Conservation (phyloP, 2,888 invertebrate genomes). For the Horisme vitalbata region DNA sequence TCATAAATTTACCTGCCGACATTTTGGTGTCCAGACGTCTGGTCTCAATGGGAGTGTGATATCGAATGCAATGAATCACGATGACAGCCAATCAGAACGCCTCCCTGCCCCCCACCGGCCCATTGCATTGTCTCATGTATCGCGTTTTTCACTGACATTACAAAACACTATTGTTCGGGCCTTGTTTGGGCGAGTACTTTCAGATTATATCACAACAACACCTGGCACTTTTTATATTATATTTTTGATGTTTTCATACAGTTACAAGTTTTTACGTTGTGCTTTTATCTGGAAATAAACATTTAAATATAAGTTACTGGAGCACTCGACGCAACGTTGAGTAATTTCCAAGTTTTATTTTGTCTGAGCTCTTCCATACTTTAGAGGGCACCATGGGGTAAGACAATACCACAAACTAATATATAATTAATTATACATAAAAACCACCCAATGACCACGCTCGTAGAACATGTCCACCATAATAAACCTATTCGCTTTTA, state of each 20-base stretch:
- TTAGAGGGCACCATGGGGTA: too few species aligned
- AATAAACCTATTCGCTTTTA: slow-evolving; percentile 12
- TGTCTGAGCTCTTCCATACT: too few species aligned
- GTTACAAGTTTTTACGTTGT: neutral
- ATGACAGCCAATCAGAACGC: slow-evolving; percentile 49
- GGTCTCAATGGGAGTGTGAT: slow-evolving; percentile 45
- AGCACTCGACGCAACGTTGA: too few species aligned
- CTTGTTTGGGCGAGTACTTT: slow-evolving; percentile 19
- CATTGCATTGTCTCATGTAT: slow-evolving; percentile 69
- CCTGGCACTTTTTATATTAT: slow-evolving; percentile 12
- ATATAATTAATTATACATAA: too few species aligned
- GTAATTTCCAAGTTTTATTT: too few species aligned
- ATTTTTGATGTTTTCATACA: slow-evolving; percentile 7
- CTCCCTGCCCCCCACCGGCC: slow-evolving; percentile 63
- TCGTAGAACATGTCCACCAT: too few species aligned
- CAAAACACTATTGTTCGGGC: slow-evolving; percentile 38
- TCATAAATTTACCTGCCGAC: slow-evolving; percentile 69
- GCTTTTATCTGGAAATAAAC: slow-evolving; percentile 12
- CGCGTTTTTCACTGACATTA: slow-evolving; percentile 64
- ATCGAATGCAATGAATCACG: slow-evolving; percentile 52
- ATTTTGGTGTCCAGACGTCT: slow-evolving; percentile 54
- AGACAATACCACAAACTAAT: too few species aligned
- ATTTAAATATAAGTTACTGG: neutral
- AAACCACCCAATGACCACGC: too few species aligned
- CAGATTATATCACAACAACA: slow-evolving; percentile 14